phyloP scores from a whole-genome alignment of 1,140 invertebrate genomes.

The Euura lappo region DNA sequence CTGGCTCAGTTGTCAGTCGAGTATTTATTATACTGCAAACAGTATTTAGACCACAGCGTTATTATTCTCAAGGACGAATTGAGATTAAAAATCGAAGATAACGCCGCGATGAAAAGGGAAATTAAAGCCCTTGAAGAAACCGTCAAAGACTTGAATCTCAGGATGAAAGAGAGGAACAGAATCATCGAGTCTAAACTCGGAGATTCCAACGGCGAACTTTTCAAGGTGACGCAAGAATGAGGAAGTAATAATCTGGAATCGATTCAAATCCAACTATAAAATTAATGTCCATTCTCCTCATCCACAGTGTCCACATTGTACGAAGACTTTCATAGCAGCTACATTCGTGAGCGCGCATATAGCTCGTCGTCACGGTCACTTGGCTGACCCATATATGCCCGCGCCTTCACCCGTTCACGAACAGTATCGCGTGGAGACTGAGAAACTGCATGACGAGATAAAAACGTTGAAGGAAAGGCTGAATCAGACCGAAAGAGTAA shows the following conservation, averaged over 20 bases:
- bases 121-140: conserved; percentile 33
- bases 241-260: no score
- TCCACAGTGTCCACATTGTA: conserved; percentile 52
- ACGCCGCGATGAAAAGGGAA: conserved; percentile 45
- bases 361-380: conserved; percentile 44
- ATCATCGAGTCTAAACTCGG: conserved; percentile 41
- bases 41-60: conserved; percentile 71
- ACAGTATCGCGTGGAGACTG: conserved; percentile 58
- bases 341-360: conserved; percentile 51
- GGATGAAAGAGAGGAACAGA: conserved; percentile 43
- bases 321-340: conserved; percentile 53
- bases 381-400: conserved; percentile 21
- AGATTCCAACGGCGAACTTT: conserved; percentile 51
- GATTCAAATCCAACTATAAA: no score
- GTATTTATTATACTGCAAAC: conserved; percentile 73
- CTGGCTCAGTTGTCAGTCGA: conserved; percentile 72
- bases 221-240: conserved; percentile 42
- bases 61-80: conserved; percentile 68
- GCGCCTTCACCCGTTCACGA: conserved; percentile 43
- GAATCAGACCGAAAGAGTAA: conserved; percentile 63
- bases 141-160: conserved; percentile 42
- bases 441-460: conserved; percentile 64
- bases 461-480: conserved; percentile 65
- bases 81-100: conserved; percentile 61
- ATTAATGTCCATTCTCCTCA: no score